These are phyloP conservation scores for Drosophila lini DNA, from an alignment of 1,140 invertebrate genomes.

Conservation along the genomic window DNA sequence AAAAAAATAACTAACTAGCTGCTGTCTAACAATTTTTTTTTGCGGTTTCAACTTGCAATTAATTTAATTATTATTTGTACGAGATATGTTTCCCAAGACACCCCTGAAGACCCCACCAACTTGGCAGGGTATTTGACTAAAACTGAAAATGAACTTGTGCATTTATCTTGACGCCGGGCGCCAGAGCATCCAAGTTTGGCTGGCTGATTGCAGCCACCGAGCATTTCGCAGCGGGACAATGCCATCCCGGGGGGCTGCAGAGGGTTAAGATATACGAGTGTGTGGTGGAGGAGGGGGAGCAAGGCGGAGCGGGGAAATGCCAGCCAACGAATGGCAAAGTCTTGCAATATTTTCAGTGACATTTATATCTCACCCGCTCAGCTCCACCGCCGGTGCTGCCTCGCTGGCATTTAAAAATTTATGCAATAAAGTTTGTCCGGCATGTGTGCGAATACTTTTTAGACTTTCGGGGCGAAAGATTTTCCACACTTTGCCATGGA, in stretches of 20 bases:
- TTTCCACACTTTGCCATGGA: slow-evolving; percentile 43
- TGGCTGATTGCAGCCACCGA: slow-evolving; percentile 65
- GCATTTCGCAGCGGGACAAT: slow-evolving; percentile 52
- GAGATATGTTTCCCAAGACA: background rate
- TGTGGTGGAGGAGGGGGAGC: background rate
- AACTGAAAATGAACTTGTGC: slow-evolving; percentile 79
- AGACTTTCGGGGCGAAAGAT: slow-evolving; percentile 37
- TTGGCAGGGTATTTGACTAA: slow-evolving; percentile 42
- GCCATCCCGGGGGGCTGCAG: slow-evolving; percentile 8
- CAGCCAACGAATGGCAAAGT: slow-evolving; percentile 48
- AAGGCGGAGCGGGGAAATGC: background rate
- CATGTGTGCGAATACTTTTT: slow-evolving; percentile 27
- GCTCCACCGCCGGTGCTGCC: background rate
- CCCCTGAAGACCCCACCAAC: background rate
- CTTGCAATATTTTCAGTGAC: slow-evolving; percentile 77
- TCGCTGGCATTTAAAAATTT: slow-evolving; percentile 72
- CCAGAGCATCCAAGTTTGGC: slow-evolving; percentile 58
- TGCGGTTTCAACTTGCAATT: background rate
- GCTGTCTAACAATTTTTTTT: background rate
- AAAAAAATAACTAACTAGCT: background rate
- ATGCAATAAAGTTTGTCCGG: slow-evolving; percentile 72
- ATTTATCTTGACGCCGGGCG: slow-evolving; percentile 73
- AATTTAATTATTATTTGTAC: background rate
- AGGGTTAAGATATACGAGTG: slow-evolving; percentile 24
- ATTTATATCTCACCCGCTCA: slow-evolving; percentile 64